These are phyloP conservation scores for Cliona cf. orientalis DNA, from an alignment of 37 sponge, comb jelly and placozoan species.

Conservation along the genomic window DNA sequence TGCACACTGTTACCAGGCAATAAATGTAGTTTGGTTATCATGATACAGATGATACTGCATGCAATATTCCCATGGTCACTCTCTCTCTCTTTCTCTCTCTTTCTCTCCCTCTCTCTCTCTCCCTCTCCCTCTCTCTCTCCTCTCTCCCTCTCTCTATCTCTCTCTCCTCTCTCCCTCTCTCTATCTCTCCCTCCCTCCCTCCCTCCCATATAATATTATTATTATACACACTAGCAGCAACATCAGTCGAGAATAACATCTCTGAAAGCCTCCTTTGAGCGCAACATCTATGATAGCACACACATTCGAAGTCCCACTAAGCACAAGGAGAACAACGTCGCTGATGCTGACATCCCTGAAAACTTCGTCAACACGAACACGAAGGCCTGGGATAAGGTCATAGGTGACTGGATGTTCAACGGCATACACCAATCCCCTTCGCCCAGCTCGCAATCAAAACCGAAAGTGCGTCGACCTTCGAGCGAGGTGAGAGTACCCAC, in stretches of 20 bases:
- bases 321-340: too few species aligned
- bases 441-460: background rate
- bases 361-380: background rate
- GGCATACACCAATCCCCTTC: background rate
- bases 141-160: too few species aligned
- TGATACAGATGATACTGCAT: too few species aligned
- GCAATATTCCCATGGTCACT: too few species aligned
- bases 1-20: too few species aligned
- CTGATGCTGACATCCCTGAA: background rate
- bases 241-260: background rate
- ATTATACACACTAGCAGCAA: background rate
- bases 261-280: background rate
- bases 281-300: too few species aligned
- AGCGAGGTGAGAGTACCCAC: conserved; percentile 21
- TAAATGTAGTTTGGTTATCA: too few species aligned
- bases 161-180: too few species aligned
- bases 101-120: too few species aligned
- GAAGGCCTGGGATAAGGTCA: conserved; percentile 26
- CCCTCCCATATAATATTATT: background rate
- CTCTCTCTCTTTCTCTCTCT: too few species aligned
- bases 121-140: too few species aligned
- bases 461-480: background rate
- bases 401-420: conserved; percentile 44
- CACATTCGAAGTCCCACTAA: too few species aligned
- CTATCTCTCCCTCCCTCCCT: background rate